A percentile compares a stretch with the other conserved stretches of the same genome.
Conservation (phyloP, 2,113 vertebrate genomes). For the Aspiorhynchus laticeps region DNA sequence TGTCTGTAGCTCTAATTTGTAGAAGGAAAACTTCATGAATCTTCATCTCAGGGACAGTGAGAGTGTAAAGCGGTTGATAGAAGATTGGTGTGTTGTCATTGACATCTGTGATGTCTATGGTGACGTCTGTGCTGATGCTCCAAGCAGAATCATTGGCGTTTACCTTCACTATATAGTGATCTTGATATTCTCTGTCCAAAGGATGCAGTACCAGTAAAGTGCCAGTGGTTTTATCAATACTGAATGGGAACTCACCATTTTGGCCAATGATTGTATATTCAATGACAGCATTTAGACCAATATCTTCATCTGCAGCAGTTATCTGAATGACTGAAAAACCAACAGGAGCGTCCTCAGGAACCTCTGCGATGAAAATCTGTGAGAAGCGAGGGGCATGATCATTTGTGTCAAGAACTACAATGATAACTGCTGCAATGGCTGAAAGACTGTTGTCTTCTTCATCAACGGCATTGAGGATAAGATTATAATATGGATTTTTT, state of each 20-base stretch:
- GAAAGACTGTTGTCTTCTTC: slow-evolving; percentile 59
- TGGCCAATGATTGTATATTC: slow-evolving; percentile 67
- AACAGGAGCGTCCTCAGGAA: slow-evolving; percentile 69
- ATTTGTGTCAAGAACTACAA: slow-evolving; percentile 74
- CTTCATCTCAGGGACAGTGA: slow-evolving; percentile 65
- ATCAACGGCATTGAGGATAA: slow-evolving; percentile 72
- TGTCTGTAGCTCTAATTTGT: slow-evolving; percentile 70
- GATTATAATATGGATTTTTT: slow-evolving; percentile 62
- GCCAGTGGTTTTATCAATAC: slow-evolving; percentile 68
- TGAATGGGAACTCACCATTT: slow-evolving; percentile 64
- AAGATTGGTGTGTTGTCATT: slow-evolving; percentile 78
- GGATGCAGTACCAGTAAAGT: slow-evolving; percentile 60
- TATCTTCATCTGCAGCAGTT: slow-evolving; percentile 71
- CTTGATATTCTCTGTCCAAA: slow-evolving; percentile 73
- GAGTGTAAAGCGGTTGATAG: slow-evolving; percentile 59
- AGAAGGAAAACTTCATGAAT: slow-evolving; percentile 64
- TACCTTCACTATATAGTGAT: slow-evolving; percentile 71
- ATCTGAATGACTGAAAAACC: slow-evolving; percentile 69
- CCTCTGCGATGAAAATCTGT: slow-evolving; percentile 67
- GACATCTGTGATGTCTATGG: slow-evolving; percentile 68
- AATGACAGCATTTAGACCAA: slow-evolving; percentile 67
- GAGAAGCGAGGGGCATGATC: slow-evolving; percentile 76
- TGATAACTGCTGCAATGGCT: slow-evolving; percentile 63
- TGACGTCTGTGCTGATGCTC: slow-evolving; percentile 75
- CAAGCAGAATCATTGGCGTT: slow-evolving; percentile 77